Conservation (phyloP, 2,113 vertebrate species). For the Hepsetus odoe region DNA sequence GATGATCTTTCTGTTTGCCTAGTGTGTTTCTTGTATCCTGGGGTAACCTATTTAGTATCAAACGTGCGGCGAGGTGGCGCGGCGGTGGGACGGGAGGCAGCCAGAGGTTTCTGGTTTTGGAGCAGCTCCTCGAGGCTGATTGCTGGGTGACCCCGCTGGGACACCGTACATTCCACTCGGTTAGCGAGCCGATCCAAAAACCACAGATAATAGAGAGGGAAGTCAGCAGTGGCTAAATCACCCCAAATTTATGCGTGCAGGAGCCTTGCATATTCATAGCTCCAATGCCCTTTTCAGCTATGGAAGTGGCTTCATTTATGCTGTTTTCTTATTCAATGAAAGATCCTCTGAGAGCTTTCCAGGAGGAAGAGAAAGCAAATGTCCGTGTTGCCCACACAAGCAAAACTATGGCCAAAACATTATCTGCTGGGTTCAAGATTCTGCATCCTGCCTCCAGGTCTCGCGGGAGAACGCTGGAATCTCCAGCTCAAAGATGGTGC, state of each 20-base stretch:
- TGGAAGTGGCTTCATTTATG: conserved; percentile 21
- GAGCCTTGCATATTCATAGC: conserved; percentile 33
- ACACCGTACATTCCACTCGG: conserved; percentile 43
- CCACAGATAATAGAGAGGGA: conserved; percentile 47
- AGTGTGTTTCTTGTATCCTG: conserved; percentile 45
- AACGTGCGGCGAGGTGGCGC: conserved; percentile 17
- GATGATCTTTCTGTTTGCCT: conserved; percentile 48
- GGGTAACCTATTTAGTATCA: conserved; percentile 53
- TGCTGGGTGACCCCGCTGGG: conserved; percentile 40
- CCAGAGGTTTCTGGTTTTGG: conserved; percentile 51
- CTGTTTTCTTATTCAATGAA: conserved; percentile 36
- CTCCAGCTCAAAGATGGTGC: conserved; percentile 72
- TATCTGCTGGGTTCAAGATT: conserved; percentile 79
- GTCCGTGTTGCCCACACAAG: conserved; percentile 56
- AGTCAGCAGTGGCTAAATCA: conserved; percentile 20
- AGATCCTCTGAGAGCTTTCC: conserved; percentile 36
- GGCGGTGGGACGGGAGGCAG: conserved; percentile 45
- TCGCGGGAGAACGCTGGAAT: conserved; percentile 79
- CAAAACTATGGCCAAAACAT: conserved; percentile 69
- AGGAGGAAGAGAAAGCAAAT: conserved; percentile 21
- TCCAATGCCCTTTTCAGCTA: conserved; percentile 19
- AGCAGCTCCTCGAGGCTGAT: conserved; percentile 38
- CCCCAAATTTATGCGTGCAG: conserved; percentile 8
- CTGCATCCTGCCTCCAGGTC: conserved; percentile 78
- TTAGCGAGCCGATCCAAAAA: conserved; percentile 41